Percentiles rank a stretch among this genome's conserved stretches.
Conservation (phyloP, 2,113 vertebrate species). For the Myrmecobius fasciatus region DNA sequence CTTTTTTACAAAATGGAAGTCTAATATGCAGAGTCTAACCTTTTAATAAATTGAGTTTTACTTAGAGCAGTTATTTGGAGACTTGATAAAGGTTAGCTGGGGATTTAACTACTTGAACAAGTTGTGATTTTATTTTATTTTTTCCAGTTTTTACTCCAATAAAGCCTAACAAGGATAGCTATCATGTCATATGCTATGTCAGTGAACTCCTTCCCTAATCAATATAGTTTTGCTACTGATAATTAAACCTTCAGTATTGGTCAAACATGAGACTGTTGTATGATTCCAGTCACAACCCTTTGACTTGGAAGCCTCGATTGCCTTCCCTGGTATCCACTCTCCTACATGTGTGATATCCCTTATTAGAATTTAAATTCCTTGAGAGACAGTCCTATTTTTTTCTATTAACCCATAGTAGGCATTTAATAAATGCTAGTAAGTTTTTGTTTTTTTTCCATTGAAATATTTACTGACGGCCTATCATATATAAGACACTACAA, state of each 20-base stretch:
- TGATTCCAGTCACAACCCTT: not conserved
- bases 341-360: not conserved
- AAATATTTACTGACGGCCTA: not conserved
- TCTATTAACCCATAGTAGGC: not conserved
- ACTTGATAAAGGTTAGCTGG: not conserved
- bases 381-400: not conserved
- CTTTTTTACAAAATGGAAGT: not conserved
- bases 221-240: not conserved
- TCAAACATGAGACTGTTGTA: not conserved
- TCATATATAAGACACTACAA: not conserved
- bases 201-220: not conserved
- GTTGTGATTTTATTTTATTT: not conserved
- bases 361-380: not conserved
- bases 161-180: not conserved
- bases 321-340: not conserved
- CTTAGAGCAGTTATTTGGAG: not conserved
- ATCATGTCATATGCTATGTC: accelerated
- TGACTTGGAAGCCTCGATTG: not conserved
- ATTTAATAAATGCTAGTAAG: not conserved
- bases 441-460: not conserved
- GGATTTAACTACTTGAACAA: not conserved
- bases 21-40: not conserved
- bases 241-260: not conserved
- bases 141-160: not conserved
- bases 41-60: not conserved